phyloP scores from a whole-genome alignment of 2,113 vertebrate genomes.

The Bos indicus region DNA sequence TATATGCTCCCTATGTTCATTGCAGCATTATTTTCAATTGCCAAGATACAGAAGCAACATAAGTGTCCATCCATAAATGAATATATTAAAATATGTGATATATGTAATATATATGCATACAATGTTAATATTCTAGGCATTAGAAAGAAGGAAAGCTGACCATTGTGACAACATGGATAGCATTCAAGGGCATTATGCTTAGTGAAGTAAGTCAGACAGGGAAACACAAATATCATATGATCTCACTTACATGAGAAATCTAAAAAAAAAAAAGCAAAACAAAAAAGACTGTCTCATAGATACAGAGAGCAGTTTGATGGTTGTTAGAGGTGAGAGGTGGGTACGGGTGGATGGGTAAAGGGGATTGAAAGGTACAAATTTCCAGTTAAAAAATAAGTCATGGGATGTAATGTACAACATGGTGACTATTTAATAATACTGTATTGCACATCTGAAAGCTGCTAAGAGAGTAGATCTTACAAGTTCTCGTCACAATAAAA shows the following conservation, averaged over 20 bases:
- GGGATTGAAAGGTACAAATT: background rate
- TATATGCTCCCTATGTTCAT: background rate
- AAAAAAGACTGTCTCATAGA: background rate
- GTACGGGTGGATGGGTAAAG: background rate
- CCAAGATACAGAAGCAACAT: background rate
- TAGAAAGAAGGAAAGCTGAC: background rate
- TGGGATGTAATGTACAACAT: background rate
- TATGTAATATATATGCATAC: background rate
- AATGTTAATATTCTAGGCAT: background rate
- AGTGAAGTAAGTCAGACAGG: background rate
- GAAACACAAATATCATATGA: background rate
- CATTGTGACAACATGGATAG: background rate
- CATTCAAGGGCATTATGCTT: background rate
- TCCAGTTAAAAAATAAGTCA: background rate
- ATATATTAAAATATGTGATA: background rate
- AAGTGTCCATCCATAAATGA: background rate
- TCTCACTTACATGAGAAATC: background rate
- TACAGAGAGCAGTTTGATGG: background rate
- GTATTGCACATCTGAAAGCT: background rate
- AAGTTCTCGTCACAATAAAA: background rate
- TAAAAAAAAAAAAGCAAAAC: background rate
- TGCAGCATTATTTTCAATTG: background rate
- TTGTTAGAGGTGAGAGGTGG: too few relatives aligned
- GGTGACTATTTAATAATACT: background rate
- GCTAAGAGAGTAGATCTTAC: background rate